Evolutionary conservation across 2,888 invertebrate genomes (phyloP).

Genomic region (Amiota communis): DNA sequence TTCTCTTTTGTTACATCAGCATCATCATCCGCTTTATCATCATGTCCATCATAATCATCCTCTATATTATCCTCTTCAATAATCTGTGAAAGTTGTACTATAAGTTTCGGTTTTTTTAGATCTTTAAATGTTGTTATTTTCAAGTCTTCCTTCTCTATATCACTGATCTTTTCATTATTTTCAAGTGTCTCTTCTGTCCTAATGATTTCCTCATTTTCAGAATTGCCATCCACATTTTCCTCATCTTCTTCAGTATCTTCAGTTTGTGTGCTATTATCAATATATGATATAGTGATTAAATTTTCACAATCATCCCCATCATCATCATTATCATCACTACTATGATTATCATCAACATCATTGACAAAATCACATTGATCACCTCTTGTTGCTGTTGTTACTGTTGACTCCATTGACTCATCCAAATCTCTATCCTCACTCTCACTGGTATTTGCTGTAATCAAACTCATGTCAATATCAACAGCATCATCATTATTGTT

Average conservation of each 20-base stretch:
- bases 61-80: slow-evolving; percentile 41
- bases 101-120: slow-evolving; percentile 18
- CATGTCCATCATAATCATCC: slow-evolving; percentile 30
- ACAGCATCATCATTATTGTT: not conserved
- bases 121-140: not conserved
- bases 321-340: slow-evolving; percentile 35
- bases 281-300: slow-evolving; percentile 45
- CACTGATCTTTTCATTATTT: not conserved
- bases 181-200: slow-evolving; percentile 12
- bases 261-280: slow-evolving; percentile 62
- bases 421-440: not conserved
- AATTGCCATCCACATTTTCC: slow-evolving; percentile 14
- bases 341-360: slow-evolving; percentile 3
- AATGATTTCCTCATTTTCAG: not conserved
- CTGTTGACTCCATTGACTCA: not conserved
- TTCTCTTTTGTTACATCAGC: not conserved
- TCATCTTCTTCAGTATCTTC: slow-evolving; percentile 44
- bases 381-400: not conserved
- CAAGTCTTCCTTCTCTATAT: not conserved
- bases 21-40: not conserved
- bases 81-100: slow-evolving; percentile 41
- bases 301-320: slow-evolving; percentile 52
- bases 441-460: not conserved
- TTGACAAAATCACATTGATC: not conserved
- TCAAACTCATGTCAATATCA: slow-evolving; percentile 2